Base-by-base conservation (phyloP, 1,140 invertebrate species). In the Microplitis mediator region DNA sequence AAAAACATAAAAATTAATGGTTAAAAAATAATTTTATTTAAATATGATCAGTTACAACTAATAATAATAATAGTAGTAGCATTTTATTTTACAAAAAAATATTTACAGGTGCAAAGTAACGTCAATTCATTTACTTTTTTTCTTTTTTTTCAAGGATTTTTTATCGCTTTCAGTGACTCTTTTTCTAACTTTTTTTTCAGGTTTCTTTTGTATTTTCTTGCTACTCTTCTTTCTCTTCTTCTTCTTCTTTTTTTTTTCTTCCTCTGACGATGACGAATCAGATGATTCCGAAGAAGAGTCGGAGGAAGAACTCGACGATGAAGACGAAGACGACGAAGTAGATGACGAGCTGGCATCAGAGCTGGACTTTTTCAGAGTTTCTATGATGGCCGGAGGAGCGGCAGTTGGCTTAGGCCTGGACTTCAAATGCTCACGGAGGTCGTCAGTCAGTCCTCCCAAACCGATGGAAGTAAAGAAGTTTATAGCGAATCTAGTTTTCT, bases 391-490 rank as follows among this genome's bases (percentile, higher is more conserved):
- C 50, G 63, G 63, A 23, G 65, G n/a, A 16, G 78, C 75, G 6
- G 73, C 62, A 32, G 71, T 35, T 23, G 78, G 72, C 62, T 84
- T 85, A 4, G 83, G 82, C 16, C 77, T 71, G 79, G 90, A 91
- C 83, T 97, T 97, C 50, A 98, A 87, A 88, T 97, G 95, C 80
- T 97, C 95, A 69, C 97, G 86, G 13, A 98, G 86, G 80, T 97
- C 96, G 89, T 98, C 95, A 0, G 98, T 99, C 0, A 99, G 86
- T 0, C 97, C 97, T 69, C 98, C 98, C 16, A 99, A 88, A 77
- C 98, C 98, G 85, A 99, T 99, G 0, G 97, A 97, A 0, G 98
- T 99, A 82, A 99, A 99, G 86, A 99, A 99, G 82, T 99, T 99
- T 60, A 99, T 99, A 0, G 98, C 95, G 89, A 99, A 99, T 80